Conservation (phyloP, 2,888 invertebrate species). For the Ellobium chinense region DNA sequence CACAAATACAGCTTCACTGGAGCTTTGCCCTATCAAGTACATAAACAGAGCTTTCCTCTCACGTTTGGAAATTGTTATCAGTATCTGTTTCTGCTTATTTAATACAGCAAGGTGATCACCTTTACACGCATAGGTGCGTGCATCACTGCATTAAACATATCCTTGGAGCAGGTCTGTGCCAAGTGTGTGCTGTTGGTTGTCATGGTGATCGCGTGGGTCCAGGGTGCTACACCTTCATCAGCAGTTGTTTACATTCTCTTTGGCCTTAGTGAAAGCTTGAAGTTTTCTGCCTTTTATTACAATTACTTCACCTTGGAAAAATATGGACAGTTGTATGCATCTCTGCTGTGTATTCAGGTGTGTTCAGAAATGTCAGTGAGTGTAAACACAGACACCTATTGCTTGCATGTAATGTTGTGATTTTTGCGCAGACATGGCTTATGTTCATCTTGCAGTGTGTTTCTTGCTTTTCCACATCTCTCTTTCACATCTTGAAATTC, state of each 20-base stretch:
- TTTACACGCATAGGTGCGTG: conserved; percentile 64
- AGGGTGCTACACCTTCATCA: conserved; percentile 84
- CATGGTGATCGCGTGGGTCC: conserved; percentile 86
- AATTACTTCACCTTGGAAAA: conserved; percentile 45
- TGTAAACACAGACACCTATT: no score
- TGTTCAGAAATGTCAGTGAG: no score
- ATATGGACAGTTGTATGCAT: conserved; percentile 38
- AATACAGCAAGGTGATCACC: conserved; percentile 44
- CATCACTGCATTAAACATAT: conserved; percentile 47
- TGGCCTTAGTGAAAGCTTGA: conserved; percentile 50
- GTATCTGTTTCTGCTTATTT: conserved; percentile 7
- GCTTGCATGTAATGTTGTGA: no score
- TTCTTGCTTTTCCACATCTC: no score
- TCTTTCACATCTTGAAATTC: no score
- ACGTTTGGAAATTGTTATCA: no score
- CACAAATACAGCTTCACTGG: no score
- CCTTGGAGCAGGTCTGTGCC: conserved; percentile 20
- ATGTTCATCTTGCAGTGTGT: no score
- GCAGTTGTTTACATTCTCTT: conserved; percentile 75
- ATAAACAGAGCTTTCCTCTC: no score
- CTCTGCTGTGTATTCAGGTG: conserved; percentile 51
- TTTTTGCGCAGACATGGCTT: no score
- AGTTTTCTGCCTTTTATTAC: conserved; percentile 47
- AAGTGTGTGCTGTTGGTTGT: conserved; percentile 46
- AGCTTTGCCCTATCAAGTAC: no score